phyloP scores from a whole-genome alignment of 2,888 invertebrate species.

The Drosophila nr. perissopoda region DNA sequence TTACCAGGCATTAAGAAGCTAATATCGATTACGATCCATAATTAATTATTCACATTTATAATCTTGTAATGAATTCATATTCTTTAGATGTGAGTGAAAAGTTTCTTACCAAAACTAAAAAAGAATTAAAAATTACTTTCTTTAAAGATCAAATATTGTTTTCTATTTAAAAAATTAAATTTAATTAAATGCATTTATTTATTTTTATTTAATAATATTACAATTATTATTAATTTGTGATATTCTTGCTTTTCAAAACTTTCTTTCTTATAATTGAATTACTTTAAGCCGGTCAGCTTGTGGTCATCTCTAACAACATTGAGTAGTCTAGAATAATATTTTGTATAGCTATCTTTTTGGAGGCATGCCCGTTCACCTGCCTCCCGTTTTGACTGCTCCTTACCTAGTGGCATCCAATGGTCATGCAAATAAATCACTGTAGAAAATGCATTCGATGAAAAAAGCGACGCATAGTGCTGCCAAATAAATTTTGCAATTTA shows the following conservation, averaged over 20 bases:
- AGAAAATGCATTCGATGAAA: conserved; percentile 78
- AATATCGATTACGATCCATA: no score
- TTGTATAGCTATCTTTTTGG: conserved; percentile 19
- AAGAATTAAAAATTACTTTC: not conserved
- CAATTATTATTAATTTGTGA: not conserved
- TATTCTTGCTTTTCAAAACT: not conserved
- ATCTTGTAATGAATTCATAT: no score
- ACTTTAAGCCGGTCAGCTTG: not conserved
- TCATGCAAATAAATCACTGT: conserved; percentile 71
- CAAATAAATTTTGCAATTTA: conserved; percentile 77
- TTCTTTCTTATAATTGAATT: not conserved
- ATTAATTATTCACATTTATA: no score
- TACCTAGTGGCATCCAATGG: conserved; percentile 23
- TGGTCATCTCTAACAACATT: conserved; percentile 15
- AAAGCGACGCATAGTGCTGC: conserved; percentile 78
- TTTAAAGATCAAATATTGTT: not conserved
- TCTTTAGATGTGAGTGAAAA: no score
- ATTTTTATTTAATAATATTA: not conserved
- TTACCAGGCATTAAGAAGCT: conserved; percentile 3
- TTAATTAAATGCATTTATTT: not conserved
- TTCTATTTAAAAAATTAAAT: not conserved
- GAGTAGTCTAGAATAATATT: conserved; percentile 6
- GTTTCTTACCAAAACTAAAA: not conserved
- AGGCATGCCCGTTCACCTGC: conserved; percentile 2
- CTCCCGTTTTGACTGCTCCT: conserved; percentile 3